Evolutionary conservation across 2,888 invertebrate genomes (phyloP).

Genomic region (Melinopterus prodromus): DNA sequence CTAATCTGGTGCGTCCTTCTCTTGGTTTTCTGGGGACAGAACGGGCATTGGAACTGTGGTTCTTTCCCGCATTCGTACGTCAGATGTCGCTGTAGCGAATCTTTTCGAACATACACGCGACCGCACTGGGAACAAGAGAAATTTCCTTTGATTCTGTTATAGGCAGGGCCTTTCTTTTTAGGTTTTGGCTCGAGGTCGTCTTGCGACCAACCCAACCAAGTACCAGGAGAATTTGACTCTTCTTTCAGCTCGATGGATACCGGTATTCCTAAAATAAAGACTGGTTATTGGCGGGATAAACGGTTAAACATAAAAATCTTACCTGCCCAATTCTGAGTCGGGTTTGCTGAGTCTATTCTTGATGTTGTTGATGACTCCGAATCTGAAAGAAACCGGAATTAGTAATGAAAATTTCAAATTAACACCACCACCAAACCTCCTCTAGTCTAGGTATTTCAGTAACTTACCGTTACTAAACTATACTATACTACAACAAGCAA

Average conservation of each 20-base stretch:
- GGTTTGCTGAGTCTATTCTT: background rate
- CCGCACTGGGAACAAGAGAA: constrained; percentile 75
- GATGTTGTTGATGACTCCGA: background rate
- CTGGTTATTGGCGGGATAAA: background rate
- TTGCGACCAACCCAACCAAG: constrained; percentile 47
- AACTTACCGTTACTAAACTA: constrained; percentile 4
- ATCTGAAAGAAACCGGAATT: background rate
- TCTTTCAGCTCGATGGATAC: constrained; percentile 52
- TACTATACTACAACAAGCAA: background rate
- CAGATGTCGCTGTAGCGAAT: constrained; percentile 79
- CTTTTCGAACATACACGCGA: constrained; percentile 80
- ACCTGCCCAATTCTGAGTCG: background rate
- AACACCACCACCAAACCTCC: too few species aligned
- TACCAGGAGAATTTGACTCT: constrained; percentile 20
- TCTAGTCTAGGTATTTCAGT: background rate
- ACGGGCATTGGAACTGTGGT: constrained; percentile 75
- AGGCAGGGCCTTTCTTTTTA: constrained; percentile 54
- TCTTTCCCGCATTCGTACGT: constrained; percentile 80
- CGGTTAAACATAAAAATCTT: background rate
- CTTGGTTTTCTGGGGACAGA: constrained; percentile 74
- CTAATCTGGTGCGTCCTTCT: constrained; percentile 70
- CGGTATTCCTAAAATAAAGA: constrained; percentile 48
- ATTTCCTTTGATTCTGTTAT: constrained; percentile 60
- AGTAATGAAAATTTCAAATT: background rate
- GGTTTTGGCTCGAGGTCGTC: constrained; percentile 35